A percentile compares a stretch with the other conserved stretches of the same genome.
Conservation (phyloP, 2,797 vertebrate species). For the Hydrocynus forskahlii region DNA sequence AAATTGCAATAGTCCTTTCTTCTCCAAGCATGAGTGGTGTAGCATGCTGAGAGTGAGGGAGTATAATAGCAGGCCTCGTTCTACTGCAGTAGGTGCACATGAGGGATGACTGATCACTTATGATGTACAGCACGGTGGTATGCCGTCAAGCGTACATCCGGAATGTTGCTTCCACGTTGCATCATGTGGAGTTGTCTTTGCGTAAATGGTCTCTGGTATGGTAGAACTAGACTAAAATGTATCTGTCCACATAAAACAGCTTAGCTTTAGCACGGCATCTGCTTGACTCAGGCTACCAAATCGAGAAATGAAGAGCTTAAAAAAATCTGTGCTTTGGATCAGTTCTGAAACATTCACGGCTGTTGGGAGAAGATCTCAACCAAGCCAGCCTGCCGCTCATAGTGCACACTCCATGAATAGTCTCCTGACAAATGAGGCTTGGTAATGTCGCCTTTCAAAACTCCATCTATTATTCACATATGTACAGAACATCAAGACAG, state of each 20-base stretch:
- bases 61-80: constrained; percentile 2
- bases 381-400: not conserved
- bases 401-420: constrained; percentile 19
- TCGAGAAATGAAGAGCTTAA: not conserved
- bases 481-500: constrained; percentile 41
- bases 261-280: not conserved
- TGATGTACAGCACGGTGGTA: constrained; percentile 7
- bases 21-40: not conserved
- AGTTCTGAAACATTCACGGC: not conserved
- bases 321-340: not conserved
- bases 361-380: not conserved
- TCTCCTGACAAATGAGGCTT: constrained; percentile 55
- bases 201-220: constrained; percentile 7
- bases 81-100: not conserved
- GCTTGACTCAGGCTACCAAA: not conserved
- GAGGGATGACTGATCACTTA: not conserved
- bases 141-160: not conserved
- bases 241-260: not conserved
- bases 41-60: not conserved
- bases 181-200: constrained; percentile 21
- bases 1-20: not conserved
- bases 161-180: constrained; percentile 27
- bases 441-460: constrained; percentile 57
- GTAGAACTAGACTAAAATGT: not conserved
- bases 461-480: constrained; percentile 60